Conservation (phyloP, 64 coral and sea anemone genomes). For the Stichodactyla mertensii region DNA sequence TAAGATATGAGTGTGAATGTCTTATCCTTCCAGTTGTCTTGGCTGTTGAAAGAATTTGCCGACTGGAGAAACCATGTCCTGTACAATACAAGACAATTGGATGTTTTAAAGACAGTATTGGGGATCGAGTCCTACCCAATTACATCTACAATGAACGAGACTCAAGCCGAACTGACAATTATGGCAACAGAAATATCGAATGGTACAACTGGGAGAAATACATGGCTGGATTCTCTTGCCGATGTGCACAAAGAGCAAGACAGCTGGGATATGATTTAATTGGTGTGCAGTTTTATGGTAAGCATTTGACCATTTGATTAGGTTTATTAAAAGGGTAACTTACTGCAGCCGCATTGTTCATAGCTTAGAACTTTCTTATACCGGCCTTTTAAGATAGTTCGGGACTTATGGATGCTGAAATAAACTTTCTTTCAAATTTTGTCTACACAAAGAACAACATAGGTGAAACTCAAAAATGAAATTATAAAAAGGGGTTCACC, state of each 20-base stretch:
- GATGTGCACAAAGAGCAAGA: conserved; percentile 54
- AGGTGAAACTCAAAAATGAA: too few species aligned
- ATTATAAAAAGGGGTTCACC: too few species aligned
- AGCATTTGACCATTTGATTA: too few species aligned
- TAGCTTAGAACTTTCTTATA: too few species aligned
- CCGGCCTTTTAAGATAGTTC: too few species aligned
- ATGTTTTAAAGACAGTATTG: conserved; percentile 22
- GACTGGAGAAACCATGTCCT: background rate
- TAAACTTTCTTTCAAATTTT: too few species aligned
- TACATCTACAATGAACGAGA: conserved; percentile 72
- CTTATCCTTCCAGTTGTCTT: background rate
- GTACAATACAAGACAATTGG: conserved; percentile 35
- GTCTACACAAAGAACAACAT: too few species aligned
- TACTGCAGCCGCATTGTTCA: too few species aligned
- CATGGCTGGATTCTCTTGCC: conserved; percentile 36
- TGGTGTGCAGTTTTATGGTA: conserved; percentile 60
- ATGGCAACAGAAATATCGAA: conserved; percentile 28
- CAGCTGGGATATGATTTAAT: conserved; percentile 40
- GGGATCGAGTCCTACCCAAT: conserved; percentile 22
- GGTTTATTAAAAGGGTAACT: too few species aligned
- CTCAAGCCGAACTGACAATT: background rate
- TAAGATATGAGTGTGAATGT: background rate
- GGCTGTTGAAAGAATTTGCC: background rate
- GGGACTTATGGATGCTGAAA: too few species aligned
- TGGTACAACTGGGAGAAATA: conserved; percentile 66